Evolutionary conservation across 1,140 invertebrate species (phyloP), one percentile per base, ranked within the genome.

Genomic region (Sitobion miscanthi): DNA sequence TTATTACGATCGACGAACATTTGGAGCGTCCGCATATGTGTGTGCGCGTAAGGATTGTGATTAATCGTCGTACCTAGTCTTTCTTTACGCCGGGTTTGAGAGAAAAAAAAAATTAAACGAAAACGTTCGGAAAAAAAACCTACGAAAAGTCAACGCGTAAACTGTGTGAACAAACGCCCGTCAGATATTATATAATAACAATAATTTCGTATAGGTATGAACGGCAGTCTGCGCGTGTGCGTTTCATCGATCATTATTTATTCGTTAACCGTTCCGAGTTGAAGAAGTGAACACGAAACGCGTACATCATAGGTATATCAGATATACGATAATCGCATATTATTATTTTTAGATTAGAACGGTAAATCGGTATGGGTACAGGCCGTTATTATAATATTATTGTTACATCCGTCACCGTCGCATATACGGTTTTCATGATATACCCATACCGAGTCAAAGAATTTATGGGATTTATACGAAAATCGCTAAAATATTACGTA

Each of bases 341-440:
- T 69, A 90, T 90, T 90, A 90, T 90, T 69, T 90, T 90, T 38
- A 38, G 89, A 90, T 90, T 90, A 90, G 23, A 90, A 90, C 25
- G 54, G 89, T 38, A 69, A 90, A 69, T 90, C 54, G 35, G 35
- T 17, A 38, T 38, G 3, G 42, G 42, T 42, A 42, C 3, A 30
- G 38, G 54, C 38, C 8, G 38, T 17, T 47, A 20, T 87, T 77
- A 87, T 47, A 47, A 47, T 38, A 14, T 85, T 42, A 14, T 85
- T 42, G 83, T 42, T 87, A 49, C 14, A 30, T 35, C 2, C 47
- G 86, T 30, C n/a, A n/a, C 21, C 47, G 49, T 47, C 35, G 3
- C 17, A 21, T 87, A 52, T 87, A 52, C 14, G 20, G 25, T 35
- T 23, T 89, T 38, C 14, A 49, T 20, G n/a, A 42, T 42, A 42